Evolutionary conservation across 2,113 vertebrate species (phyloP), one percentile per base, ranked within the genome.

Genomic region (Mustela lutreola): DNA sequence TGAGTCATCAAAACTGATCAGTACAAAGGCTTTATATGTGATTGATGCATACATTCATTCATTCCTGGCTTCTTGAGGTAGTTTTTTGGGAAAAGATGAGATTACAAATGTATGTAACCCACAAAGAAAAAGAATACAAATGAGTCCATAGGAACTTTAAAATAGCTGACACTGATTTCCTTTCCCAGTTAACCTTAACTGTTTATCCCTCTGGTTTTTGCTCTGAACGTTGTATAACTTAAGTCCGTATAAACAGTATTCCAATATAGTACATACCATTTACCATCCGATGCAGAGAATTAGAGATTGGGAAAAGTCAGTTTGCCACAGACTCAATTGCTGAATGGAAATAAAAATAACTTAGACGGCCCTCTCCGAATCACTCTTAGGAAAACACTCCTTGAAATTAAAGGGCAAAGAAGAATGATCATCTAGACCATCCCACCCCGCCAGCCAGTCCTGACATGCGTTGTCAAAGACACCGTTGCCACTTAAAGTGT

Each of bases 261-360:
- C 56, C 48, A 94, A 2, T 33, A 7, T 28, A 26, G n/a, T 9
- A 1, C 82, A 33, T 78, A 31, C 67, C 45, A 56, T 65, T 56
- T 50, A 16, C 31, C 60, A 76, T 71, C 81, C 81, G 76, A 70
- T 80, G n/a, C 70, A 76, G 56, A 81, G 24, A 56, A 78, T 36
- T 80, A 70, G 75, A 90, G 63, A 86, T 73, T 33, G 14, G n/a
- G 83, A 85, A 63, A 91, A 95, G n/a, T 75, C 22, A 39, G 3
- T 85, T 89, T 89, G 53, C 65, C 73, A 42, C 79, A 89, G 28
- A 67, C 14, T 28, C 83, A 82, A 12, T 82, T 85, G 71, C 42
- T 71, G 71, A 84, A 75, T 48, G 63, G 39, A 88, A 79, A 83
- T 53, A 53, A 95, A 83, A 93, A 76, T 89, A 39, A 56, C 60